Conservation (phyloP, 2,888 invertebrate species). For the Nebria brevicollis region DNA sequence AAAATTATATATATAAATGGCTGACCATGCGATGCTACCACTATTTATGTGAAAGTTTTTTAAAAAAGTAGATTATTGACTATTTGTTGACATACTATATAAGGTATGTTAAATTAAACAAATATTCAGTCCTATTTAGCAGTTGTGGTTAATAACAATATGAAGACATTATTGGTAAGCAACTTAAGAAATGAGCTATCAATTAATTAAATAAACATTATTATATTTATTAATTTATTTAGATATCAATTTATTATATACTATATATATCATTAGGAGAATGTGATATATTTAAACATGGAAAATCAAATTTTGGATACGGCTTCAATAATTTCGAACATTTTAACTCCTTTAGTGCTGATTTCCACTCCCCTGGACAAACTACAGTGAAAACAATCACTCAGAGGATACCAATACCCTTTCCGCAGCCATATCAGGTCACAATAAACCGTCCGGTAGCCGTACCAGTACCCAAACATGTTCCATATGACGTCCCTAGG, state of each 20-base stretch:
- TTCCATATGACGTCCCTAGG: neutral
- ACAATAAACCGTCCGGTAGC: conserved; percentile 3
- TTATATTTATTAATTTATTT: neutral
- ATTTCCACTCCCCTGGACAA: conserved; percentile 10
- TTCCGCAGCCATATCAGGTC: neutral
- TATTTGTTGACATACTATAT: neutral
- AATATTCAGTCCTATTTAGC: neutral
- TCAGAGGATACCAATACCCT: neutral
- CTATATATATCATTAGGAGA: neutral
- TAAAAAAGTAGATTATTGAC: neutral
- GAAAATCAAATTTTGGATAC: neutral
- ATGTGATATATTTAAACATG: neutral
- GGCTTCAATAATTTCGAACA: neutral
- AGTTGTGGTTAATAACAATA: conserved; percentile 8
- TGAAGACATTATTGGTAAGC: conserved; percentile 24
- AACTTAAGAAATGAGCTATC: neutral
- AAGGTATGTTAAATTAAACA: neutral
- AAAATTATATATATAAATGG: neutral
- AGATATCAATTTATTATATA: neutral
- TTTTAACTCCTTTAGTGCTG: neutral
- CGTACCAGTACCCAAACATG: conserved; percentile 16
- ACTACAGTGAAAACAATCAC: neutral
- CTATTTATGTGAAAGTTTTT: neutral
- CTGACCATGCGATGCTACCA: neutral
- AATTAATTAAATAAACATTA: neutral